These are phyloP conservation scores for Cryptotis parvus DNA, from an alignment of 2,113 vertebrate genomes.

Conservation along the genomic window DNA sequence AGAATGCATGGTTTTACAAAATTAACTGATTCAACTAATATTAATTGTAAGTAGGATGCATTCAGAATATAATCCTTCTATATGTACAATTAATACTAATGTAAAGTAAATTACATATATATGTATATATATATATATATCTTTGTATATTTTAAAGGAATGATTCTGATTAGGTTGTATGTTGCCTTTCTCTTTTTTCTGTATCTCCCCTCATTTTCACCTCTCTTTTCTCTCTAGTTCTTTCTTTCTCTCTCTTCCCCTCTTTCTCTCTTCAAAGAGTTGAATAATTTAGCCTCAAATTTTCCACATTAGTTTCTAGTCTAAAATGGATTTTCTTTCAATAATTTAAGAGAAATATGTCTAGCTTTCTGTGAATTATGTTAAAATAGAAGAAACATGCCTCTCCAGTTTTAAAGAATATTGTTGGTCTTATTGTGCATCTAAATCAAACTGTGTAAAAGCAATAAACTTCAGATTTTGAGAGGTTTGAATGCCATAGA, in stretches of 20 bases:
- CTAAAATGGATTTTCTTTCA: constrained; percentile 78
- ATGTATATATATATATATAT: too few relatives aligned
- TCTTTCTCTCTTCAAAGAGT: constrained; percentile 40
- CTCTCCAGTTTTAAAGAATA: constrained; percentile 66
- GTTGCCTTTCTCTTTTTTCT: not conserved
- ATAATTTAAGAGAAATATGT: constrained; percentile 70
- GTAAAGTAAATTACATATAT: not conserved
- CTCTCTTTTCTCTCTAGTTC: not conserved
- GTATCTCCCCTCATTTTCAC: not conserved
- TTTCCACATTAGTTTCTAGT: constrained; percentile 77
- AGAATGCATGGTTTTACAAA: not conserved
- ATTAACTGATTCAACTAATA: constrained; percentile 23
- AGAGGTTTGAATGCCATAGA: constrained; percentile 41
- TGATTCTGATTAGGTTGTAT: not conserved
- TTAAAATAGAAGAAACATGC: constrained; percentile 77
- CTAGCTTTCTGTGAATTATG: constrained; percentile 76
- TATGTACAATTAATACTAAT: not conserved
- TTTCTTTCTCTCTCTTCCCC: not conserved
- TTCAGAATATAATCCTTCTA: not conserved
- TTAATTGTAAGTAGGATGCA: not conserved
- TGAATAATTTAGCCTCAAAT: constrained; percentile 67
- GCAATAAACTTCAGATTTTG: constrained; percentile 57
- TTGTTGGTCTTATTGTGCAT: constrained; percentile 62
- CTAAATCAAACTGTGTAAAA: constrained; percentile 67
- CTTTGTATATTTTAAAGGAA: not conserved